Base-by-base conservation (phyloP, 2,888 invertebrate genomes). In the Cephus sareptanus region DNA sequence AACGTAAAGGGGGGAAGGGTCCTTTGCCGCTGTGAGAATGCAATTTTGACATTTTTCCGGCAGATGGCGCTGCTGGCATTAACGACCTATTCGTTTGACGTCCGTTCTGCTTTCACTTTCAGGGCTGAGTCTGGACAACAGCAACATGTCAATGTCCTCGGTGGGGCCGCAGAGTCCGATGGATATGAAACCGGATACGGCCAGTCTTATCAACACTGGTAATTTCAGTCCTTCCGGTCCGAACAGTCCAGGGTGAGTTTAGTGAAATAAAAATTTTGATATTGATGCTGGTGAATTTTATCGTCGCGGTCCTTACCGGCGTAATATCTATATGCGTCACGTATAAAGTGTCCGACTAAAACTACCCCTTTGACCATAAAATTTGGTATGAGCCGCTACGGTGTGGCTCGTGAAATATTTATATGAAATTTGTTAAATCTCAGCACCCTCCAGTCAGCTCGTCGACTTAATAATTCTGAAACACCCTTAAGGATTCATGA, bases 111-210 rank as follows among this genome's bases (percentile, higher is more conserved):
- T 86, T 87, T 91, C 92, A 91, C 87, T 94, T 93, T 74, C 93
- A 96, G 96, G 96, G 93, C 93, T 96, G 90, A 95, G 94, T 89
- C 92, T 96, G 91, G 96, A 96, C 89, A 94, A 94, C 90, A 94
- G 95, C 87, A 92, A 92, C 82, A 94, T 96, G 90, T 93, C 94
- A 77, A 93, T 94, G 93, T 93, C 93, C 79, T 93, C 93, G 56
- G 94, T 97, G 92, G 96, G 95, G 83, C 96, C 96, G 68, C 95
- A 96, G 92, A 97, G 97, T 84, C 97, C 97, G 76, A 94, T 97
- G 85, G 96, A 97, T 91, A 95, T 97, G 94, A 98, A 98, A 92
- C 97, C 97, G 81, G 97, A 98, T 92, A 96, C 97, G 78, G 96
- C 96, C 76, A 94, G 94, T 75, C 92, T 94, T 84, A 92, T 94